phyloP scores from a whole-genome alignment of 2,113 vertebrate species.

The Spermophilus dauricus region DNA sequence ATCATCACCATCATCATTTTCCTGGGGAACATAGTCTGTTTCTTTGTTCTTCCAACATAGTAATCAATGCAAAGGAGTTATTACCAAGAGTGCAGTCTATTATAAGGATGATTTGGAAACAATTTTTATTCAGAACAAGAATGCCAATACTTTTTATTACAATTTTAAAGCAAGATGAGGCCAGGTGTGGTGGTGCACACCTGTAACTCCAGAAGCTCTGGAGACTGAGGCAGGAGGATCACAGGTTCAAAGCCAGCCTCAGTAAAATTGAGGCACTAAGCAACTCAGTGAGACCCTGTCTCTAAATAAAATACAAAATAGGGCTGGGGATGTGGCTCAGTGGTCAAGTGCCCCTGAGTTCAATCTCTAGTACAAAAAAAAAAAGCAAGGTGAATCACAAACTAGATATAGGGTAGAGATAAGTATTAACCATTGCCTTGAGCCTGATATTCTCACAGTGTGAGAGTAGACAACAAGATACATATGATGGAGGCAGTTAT shows the following conservation, averaged over 20 bases:
- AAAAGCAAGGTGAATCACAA: neutral
- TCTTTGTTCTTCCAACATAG: neutral
- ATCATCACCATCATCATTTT: neutral
- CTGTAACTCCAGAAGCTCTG: too few species aligned
- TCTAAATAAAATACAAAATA: too few species aligned
- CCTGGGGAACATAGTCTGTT: neutral
- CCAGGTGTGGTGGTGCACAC: too few species aligned
- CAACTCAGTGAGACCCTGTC: too few species aligned
- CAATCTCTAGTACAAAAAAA: too few species aligned
- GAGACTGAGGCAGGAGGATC: too few species aligned
- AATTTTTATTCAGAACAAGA: neutral
- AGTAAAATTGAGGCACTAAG: too few species aligned
- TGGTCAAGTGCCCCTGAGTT: too few species aligned
- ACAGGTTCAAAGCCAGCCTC: too few species aligned
- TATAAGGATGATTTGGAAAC: neutral
- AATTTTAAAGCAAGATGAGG: neutral
- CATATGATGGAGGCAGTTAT: neutral
- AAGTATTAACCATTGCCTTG: neutral
- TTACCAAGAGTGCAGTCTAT: neutral
- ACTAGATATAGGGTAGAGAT: neutral
- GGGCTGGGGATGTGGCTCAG: too few species aligned
- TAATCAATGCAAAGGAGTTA: neutral
- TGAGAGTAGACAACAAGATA: neutral
- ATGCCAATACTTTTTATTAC: neutral
- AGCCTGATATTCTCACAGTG: neutral